Percentiles rank a stretch among this genome's conserved stretches.
These are phyloP conservation scores for Bombus ignitus DNA, from an alignment of 1,140 invertebrate species.

Conservation along the genomic window DNA sequence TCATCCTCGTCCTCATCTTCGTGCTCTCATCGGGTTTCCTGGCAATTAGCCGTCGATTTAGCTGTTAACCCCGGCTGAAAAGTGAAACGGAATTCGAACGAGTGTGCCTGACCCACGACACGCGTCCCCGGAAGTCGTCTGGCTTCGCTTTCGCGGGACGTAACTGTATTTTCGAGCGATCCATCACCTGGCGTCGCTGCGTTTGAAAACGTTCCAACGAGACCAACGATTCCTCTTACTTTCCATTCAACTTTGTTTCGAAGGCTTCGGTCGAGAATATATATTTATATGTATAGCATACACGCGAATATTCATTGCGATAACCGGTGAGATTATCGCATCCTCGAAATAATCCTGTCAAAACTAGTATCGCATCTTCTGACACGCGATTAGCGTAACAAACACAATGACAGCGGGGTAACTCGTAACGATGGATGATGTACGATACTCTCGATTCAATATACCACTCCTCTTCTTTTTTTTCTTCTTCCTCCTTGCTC, in stretches of 20 bases:
- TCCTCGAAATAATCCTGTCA: neutral
- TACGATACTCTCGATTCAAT: constrained; percentile 29
- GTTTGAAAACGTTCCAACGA: constrained; percentile 22
- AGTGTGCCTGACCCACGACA: neutral
- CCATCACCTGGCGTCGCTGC: constrained; percentile 21
- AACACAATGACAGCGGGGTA: constrained; percentile 19
- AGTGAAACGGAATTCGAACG: constrained; percentile 30
- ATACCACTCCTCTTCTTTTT: neutral
- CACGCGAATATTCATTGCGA: no score
- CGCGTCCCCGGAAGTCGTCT: constrained; percentile 20
- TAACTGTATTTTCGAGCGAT: constrained; percentile 30
- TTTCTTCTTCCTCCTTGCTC: no score
- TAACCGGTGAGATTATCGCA: no score
- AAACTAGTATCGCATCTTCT: neutral
- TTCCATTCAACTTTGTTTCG: neutral
- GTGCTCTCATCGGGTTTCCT: no score
- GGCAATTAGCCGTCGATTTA: constrained; percentile 60
- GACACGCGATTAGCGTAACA: constrained; percentile 29
- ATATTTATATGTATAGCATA: no score
- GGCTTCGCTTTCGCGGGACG: constrained; percentile 18
- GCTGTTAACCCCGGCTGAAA: constrained; percentile 20
- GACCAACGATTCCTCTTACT: neutral
- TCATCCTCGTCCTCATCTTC: neutral
- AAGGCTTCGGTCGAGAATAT: neutral
- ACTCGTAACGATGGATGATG: constrained; percentile 24